A percentile compares a stretch with the other conserved stretches of the same genome.
Conservation (phyloP, 2,888 invertebrate species). For the Andrena minutula region DNA sequence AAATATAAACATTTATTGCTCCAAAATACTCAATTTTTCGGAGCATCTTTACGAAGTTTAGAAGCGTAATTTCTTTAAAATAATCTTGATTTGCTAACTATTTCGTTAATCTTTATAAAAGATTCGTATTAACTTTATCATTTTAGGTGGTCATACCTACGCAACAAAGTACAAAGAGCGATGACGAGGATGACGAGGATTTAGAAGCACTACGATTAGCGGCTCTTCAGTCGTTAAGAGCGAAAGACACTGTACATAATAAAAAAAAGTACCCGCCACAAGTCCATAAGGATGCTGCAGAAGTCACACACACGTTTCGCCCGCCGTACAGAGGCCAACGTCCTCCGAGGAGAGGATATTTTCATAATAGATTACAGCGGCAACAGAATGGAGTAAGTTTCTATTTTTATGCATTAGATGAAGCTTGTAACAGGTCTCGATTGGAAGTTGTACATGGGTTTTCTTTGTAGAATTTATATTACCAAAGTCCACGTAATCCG, state of each 20-base stretch:
- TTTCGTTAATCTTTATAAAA: neutral
- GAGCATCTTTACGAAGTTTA: no score
- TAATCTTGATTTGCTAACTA: neutral
- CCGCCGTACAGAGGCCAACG: slow-evolving; percentile 69
- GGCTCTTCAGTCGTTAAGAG: slow-evolving; percentile 85
- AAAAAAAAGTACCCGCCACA: slow-evolving; percentile 52
- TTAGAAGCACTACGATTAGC: slow-evolving; percentile 86
- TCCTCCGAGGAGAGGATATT: slow-evolving; percentile 66
- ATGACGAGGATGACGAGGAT: slow-evolving; percentile 86
- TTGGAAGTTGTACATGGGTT: neutral
- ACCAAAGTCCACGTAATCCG: slow-evolving; percentile 82
- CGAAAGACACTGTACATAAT: slow-evolving; percentile 69
- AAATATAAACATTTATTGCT: no score
- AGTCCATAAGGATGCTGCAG: slow-evolving; percentile 56
- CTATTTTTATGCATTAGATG: neutral
- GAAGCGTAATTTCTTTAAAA: no score
- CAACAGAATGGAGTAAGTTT: slow-evolving; percentile 77
- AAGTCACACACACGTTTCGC: slow-evolving; percentile 65
- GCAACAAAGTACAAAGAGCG: slow-evolving; percentile 74
- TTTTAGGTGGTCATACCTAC: slow-evolving; percentile 72
- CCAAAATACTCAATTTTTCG: no score
- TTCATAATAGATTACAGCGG: slow-evolving; percentile 70
- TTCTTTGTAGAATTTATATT: slow-evolving; percentile 76
- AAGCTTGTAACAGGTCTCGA: neutral
- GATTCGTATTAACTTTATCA: neutral